A percentile compares a stretch with the other conserved stretches of the same genome.
These are phyloP conservation scores for Lagopus muta DNA, from an alignment of 2,113 vertebrate species.

Conservation along the genomic window DNA sequence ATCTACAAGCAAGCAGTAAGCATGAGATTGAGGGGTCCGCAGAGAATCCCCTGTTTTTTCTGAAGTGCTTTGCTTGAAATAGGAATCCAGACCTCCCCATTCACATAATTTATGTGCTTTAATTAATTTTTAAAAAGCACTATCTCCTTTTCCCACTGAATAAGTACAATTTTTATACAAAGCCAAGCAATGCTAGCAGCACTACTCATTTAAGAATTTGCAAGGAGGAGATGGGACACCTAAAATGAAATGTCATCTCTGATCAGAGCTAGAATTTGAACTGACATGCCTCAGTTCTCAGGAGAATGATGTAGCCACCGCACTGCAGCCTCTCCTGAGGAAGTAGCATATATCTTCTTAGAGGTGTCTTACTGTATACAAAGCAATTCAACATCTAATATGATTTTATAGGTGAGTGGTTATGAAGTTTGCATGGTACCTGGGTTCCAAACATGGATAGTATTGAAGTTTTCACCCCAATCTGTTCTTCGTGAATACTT, in stretches of 20 bases:
- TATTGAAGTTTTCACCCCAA: background rate
- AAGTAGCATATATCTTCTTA: background rate
- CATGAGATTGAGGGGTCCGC: background rate
- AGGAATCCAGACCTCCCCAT: background rate
- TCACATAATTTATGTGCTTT: background rate
- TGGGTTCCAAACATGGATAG: accelerated
- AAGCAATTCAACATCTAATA: background rate
- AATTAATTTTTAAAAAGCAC: background rate
- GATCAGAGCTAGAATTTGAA: background rate
- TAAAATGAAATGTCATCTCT: background rate
- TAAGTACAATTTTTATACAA: background rate
- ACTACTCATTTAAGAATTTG: background rate
- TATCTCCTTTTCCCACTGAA: background rate
- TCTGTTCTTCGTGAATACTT: background rate
- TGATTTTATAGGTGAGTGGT: background rate
- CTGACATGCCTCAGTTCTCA: accelerated
- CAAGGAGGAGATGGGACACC: background rate
- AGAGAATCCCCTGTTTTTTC: background rate
- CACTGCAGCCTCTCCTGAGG: background rate
- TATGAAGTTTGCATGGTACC: background rate
- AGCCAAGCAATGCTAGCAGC: background rate
- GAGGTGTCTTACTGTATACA: background rate
- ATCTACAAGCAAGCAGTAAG: background rate
- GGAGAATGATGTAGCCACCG: background rate
- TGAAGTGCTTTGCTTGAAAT: background rate